These are phyloP conservation scores for Ceratina japonica DNA, from an alignment of 1,140 invertebrate genomes.

Conservation along the genomic window DNA sequence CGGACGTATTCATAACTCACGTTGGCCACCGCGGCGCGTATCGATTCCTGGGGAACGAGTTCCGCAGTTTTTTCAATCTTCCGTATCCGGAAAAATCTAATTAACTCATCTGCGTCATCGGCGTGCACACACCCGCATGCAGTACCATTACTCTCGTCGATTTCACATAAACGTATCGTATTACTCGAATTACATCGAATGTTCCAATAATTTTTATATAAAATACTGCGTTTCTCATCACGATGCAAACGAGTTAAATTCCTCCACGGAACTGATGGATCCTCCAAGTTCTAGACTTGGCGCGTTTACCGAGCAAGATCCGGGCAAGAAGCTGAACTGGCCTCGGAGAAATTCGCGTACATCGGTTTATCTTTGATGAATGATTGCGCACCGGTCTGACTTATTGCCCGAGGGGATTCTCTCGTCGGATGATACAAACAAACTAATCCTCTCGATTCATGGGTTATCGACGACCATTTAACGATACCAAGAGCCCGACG, in stretches of 20 bases:
- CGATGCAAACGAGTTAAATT: no score
- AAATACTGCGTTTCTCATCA: no score
- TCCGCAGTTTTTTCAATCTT: not conserved
- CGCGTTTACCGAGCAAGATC: constrained; percentile 4
- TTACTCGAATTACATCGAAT: no score
- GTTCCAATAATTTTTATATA: no score
- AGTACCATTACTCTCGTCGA: no score
- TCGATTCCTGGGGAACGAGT: not conserved
- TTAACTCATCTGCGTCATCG: no score
- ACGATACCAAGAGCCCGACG: not conserved
- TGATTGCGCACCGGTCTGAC: not conserved
- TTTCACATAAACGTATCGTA: no score
- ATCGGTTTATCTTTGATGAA: constrained; percentile 26
- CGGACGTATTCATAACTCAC: not conserved
- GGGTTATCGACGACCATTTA: constrained; percentile 8
- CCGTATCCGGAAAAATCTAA: not conserved
- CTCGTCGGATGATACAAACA: not conserved
- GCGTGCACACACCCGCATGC: no score
- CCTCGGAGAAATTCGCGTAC: constrained; percentile 29
- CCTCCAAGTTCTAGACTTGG: not conserved
- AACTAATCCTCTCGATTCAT: not conserved
- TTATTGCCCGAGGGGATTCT: constrained; percentile 1
- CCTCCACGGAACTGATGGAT: no score
- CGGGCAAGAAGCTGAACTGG: not conserved
- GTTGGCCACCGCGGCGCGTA: not conserved